Evolutionary conservation across 2,797 vertebrate species (phyloP).

Genomic region (Liparis tanakae): DNA sequence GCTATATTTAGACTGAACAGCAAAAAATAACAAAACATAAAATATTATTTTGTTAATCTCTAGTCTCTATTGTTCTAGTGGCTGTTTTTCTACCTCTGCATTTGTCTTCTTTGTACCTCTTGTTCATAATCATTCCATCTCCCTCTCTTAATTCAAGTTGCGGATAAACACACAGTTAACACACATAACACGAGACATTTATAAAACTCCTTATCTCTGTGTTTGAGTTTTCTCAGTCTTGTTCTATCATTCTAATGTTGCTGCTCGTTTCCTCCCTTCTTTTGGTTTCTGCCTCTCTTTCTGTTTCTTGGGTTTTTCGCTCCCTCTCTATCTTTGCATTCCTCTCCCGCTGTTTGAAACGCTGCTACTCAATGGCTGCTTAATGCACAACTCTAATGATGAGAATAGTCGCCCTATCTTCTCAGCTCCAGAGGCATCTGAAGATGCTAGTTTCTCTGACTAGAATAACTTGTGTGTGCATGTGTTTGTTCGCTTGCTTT

Average conservation of each 20-base stretch:
- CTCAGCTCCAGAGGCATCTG: constrained; percentile 46
- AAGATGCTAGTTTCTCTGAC: constrained; percentile 37
- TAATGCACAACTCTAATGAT: constrained; percentile 61
- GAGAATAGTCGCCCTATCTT: constrained; percentile 56
- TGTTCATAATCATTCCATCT: constrained; percentile 8
- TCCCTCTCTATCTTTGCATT: constrained; percentile 27
- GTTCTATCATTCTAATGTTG: constrained; percentile 1
- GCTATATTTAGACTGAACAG: constrained; percentile 78
- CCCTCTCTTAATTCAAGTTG: constrained; percentile 13
- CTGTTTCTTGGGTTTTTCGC: constrained; percentile 4
- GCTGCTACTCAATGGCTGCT: constrained; percentile 46
- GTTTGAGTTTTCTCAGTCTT: constrained; percentile 5
- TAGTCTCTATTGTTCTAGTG: constrained; percentile 44
- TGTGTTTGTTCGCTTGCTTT: constrained; percentile 23
- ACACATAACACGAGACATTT: constrained; percentile 6
- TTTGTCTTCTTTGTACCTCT: constrained; percentile 2
- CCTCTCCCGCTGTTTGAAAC: constrained; percentile 42
- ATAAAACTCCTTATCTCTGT: not conserved
- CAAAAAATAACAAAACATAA: constrained; percentile 53
- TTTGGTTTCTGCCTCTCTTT: constrained; percentile 9
- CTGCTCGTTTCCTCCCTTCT: not conserved
- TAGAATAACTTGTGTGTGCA: constrained; percentile 22
- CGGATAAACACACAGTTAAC: not conserved
- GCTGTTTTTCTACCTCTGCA: not conserved
- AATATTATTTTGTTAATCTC: constrained; percentile 58